phyloP scores from a whole-genome alignment of 2,113 vertebrate species.

The Chamaetylas fuelleborni region DNA sequence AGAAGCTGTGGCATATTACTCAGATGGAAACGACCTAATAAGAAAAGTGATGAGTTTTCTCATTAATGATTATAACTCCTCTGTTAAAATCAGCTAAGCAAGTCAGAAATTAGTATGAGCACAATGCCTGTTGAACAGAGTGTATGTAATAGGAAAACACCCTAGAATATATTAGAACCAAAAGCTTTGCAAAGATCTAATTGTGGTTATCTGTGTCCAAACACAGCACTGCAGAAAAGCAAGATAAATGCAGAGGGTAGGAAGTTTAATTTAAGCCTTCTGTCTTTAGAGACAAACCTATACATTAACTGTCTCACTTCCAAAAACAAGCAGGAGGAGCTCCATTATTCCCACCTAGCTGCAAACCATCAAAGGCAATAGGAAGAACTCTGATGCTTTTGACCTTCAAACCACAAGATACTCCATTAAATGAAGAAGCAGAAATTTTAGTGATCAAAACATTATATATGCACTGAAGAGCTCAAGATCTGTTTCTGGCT shows the following conservation, averaged over 20 bases:
- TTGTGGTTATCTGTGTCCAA: neutral
- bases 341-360: neutral
- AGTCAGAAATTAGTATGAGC: neutral
- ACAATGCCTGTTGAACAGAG: neutral
- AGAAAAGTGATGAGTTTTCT: slow-evolving; percentile 13
- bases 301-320: neutral
- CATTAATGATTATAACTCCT: neutral
- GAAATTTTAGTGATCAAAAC: neutral
- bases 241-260: neutral
- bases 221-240: neutral
- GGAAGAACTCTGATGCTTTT: neutral
- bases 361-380: neutral
- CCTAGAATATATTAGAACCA: neutral
- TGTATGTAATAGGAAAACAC: neutral
- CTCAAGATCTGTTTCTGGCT: neutral
- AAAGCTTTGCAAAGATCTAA: neutral
- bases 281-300: neutral
- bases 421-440: neutral
- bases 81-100: neutral
- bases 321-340: neutral
- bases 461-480: neutral
- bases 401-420: neutral
- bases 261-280: neutral
- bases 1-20: neutral
- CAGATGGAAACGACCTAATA: slow-evolving; percentile 24